These are phyloP conservation scores for Patella caerulea DNA, from an alignment of 2,888 invertebrate species.

Conservation along the genomic window DNA sequence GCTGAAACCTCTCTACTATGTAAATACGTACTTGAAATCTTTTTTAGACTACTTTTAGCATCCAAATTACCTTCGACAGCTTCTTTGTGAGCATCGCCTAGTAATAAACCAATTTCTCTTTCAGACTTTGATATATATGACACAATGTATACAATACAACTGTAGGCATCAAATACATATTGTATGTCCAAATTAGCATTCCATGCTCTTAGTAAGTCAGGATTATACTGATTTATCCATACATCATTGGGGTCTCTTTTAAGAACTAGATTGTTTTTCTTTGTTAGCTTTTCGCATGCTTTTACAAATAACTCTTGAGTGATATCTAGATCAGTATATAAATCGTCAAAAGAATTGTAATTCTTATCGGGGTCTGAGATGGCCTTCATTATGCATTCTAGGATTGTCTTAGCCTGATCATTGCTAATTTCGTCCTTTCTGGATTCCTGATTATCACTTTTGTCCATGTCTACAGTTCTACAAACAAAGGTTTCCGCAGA, in stretches of 20 bases:
- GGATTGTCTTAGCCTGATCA: not conserved
- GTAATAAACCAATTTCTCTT: conserved; percentile 28
- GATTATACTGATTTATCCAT: conserved; percentile 26
- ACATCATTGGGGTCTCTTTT: conserved; percentile 13
- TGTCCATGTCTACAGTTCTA: conserved; percentile 4
- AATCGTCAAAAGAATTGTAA: not conserved
- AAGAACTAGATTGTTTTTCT: not conserved
- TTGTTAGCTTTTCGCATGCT: not conserved
- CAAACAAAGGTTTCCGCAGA: not conserved
- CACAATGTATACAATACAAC: conserved; percentile 38
- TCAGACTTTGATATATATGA: conserved; percentile 45
- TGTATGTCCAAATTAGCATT: conserved; percentile 18
- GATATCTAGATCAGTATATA: not conserved
- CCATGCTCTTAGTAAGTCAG: conserved; percentile 3
- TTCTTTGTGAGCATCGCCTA: conserved; percentile 29
- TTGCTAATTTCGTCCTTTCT: not conserved
- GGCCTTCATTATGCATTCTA: not conserved
- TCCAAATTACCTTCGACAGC: conserved; percentile 25
- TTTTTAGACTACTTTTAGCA: conserved; percentile 27
- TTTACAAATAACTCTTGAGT: not conserved
- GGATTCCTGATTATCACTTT: conserved; percentile 6
- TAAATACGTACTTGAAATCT: conserved; percentile 25
- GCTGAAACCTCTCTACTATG: conserved; percentile 34
- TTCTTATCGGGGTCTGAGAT: not conserved
- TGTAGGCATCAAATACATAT: conserved; percentile 27